Conservation (phyloP, 2,888 invertebrate species). For the Lithophane ornitopus region DNA sequence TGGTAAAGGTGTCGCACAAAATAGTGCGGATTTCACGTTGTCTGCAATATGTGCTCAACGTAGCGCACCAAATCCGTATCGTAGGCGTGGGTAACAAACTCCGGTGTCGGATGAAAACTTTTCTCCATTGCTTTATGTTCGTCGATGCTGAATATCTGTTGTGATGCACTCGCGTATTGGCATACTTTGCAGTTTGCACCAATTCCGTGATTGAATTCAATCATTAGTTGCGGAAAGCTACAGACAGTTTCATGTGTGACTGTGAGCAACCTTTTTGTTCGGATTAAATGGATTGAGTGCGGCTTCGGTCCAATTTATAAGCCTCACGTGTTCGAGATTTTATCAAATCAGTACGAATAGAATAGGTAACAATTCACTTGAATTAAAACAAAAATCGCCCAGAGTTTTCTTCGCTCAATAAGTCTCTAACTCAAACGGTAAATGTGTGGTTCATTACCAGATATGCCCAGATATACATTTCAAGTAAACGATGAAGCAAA, state of each 20-base stretch:
- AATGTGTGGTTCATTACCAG: not conserved
- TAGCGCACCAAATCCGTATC: constrained; percentile 67
- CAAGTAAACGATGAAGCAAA: no score
- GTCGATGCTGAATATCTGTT: constrained; percentile 39
- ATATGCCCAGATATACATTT: no score
- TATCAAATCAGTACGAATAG: constrained; percentile 42
- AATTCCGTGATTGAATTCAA: constrained; percentile 61
- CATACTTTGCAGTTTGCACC: constrained; percentile 61
- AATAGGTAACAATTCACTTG: constrained; percentile 37
- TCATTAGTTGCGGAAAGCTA: constrained; percentile 59
- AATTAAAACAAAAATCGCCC: constrained; percentile 34
- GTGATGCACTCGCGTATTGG: constrained; percentile 43
- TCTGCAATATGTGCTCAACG: constrained; percentile 70
- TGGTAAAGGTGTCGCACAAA: constrained; percentile 63
- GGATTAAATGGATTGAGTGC: constrained; percentile 66
- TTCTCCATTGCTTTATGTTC: constrained; percentile 64
- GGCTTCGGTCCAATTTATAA: constrained; percentile 61
- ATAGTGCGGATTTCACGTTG: constrained; percentile 66
- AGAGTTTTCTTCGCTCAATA: constrained; percentile 2
- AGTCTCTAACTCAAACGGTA: constrained; percentile 5
- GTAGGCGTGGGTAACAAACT: constrained; percentile 56
- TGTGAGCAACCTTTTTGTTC: constrained; percentile 56
- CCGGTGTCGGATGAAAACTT: constrained; percentile 69
- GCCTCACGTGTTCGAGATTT: constrained; percentile 55
- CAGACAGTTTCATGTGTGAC: constrained; percentile 48